phyloP scores from a whole-genome alignment of 1,140 invertebrate species.

The Rhyzopertha dominica region DNA sequence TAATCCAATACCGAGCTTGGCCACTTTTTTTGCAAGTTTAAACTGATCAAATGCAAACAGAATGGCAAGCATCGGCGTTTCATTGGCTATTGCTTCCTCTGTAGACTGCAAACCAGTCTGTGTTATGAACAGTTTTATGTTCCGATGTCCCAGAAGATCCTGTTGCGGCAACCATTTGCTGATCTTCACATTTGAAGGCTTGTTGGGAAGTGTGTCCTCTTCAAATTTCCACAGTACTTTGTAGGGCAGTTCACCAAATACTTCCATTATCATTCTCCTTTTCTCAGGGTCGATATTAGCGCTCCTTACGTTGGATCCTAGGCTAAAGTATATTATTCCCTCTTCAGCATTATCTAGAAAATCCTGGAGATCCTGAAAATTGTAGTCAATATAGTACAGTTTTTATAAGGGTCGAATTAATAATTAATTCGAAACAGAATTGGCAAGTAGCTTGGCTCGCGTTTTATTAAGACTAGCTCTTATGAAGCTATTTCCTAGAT shows the following conservation, averaged over 20 bases:
- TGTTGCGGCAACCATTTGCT: constrained; percentile 60
- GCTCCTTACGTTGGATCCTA: constrained; percentile 53
- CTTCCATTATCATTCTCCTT: constrained; percentile 20
- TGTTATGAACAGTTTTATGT: not conserved
- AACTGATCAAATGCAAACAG: not conserved
- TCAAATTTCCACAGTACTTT: constrained; percentile 32
- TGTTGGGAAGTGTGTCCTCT: constrained; percentile 38
- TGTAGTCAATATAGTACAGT: too few species aligned
- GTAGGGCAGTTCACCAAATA: constrained; percentile 24
- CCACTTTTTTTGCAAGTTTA: not conserved
- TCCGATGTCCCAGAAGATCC: constrained; percentile 50
- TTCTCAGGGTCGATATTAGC: constrained; percentile 47
- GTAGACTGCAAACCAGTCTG: too few species aligned
- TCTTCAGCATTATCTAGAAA: constrained; percentile 51
- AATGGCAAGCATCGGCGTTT: not conserved
- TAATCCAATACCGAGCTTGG: not conserved
- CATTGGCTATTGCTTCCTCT: too few species aligned
- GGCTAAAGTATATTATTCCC: constrained; percentile 56
- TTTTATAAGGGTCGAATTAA: too few species aligned
- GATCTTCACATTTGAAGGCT: constrained; percentile 56
- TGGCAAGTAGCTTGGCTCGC: too few species aligned
- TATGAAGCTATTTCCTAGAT: too few species aligned
- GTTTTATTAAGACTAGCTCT: too few species aligned
- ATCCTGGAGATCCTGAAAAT: constrained; percentile 38
- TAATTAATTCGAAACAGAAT: too few species aligned